These are phyloP conservation scores for Brachypteracias leptosomus DNA, from an alignment of 2,113 vertebrate species.

Conservation along the genomic window DNA sequence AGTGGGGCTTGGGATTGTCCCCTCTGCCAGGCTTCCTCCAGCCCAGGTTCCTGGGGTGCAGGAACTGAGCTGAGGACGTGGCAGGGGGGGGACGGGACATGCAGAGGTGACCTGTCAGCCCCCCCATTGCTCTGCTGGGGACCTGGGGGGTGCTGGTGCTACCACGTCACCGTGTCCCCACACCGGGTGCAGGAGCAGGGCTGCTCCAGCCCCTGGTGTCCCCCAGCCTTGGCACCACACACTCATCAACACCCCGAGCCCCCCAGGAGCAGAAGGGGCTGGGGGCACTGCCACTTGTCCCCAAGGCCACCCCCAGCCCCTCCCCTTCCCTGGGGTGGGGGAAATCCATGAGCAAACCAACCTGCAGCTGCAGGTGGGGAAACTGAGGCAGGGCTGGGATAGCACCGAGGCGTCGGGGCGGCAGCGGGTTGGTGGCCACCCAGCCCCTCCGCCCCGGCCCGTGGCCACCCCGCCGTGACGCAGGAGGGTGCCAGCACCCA, in stretches of 20 bases:
- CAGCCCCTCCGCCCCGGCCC: neutral
- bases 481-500: neutral
- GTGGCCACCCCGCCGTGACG: neutral
- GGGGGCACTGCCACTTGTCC: accelerated
- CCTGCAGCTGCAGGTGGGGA: neutral
- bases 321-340: neutral
- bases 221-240: neutral
- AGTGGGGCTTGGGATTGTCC: accelerated
- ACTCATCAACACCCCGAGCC: neutral
- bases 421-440: neutral
- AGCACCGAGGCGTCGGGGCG: accelerated
- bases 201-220: neutral
- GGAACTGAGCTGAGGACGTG: neutral
- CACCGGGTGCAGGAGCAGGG: accelerated
- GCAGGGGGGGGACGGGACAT: accelerated
- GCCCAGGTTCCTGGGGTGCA: accelerated
- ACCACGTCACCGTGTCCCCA: accelerated
- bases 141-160: neutral
- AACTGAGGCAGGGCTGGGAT: neutral
- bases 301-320: neutral
- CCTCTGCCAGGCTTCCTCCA: neutral
- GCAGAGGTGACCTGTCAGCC: neutral
- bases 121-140: neutral
- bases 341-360: neutral
- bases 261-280: neutral